Evolutionary conservation across 2,797 vertebrate genomes (phyloP).

Genomic region (Spinibarbus caldwelli): DNA sequence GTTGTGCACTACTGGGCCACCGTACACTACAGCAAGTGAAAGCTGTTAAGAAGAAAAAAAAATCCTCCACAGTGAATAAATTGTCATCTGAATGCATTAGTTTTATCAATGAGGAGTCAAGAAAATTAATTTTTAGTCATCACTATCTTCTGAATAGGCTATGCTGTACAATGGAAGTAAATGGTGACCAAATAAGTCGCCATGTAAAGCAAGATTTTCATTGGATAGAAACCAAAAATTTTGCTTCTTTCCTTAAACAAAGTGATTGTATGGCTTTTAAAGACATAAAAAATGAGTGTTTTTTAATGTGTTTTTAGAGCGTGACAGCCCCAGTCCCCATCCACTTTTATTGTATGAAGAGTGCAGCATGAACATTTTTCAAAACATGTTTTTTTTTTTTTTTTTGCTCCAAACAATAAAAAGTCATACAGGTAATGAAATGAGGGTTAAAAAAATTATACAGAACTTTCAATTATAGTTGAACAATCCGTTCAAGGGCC

Average conservation of each 20-base stretch:
- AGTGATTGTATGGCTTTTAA: neutral
- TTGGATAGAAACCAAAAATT: neutral
- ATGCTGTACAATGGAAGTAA: neutral
- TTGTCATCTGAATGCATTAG: neutral
- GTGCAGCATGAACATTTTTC: neutral
- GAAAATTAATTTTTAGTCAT: neutral
- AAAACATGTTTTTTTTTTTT: neutral
- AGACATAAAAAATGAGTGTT: no score
- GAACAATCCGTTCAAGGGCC: neutral
- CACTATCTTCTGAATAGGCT: neutral
- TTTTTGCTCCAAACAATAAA: neutral
- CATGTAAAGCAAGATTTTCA: neutral
- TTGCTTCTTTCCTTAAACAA: neutral
- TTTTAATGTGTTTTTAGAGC: neutral
- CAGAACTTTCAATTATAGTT: neutral
- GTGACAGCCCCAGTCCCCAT: neutral
- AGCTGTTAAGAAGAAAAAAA: neutral
- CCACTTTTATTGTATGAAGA: neutral
- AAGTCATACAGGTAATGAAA: neutral
- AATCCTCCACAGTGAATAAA: neutral
- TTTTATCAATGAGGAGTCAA: no score
- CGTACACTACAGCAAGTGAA: neutral
- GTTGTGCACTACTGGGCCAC: neutral
- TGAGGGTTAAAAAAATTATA: neutral
- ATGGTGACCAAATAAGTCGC: neutral